Evolutionary conservation across 2,888 invertebrate species (phyloP).

Genomic region (Metopia argyrocephala): DNA sequence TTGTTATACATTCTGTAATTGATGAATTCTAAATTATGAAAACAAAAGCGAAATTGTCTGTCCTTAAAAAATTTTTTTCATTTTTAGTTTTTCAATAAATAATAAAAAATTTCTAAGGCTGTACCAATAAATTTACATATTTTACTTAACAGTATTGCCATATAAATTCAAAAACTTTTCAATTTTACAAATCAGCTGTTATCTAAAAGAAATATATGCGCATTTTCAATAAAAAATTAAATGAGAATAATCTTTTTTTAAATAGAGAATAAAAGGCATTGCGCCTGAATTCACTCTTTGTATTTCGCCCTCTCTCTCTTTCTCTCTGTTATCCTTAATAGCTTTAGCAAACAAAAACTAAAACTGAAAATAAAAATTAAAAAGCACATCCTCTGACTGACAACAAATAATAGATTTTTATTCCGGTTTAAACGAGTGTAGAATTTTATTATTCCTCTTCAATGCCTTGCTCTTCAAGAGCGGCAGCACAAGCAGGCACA

Average conservation of each 20-base stretch:
- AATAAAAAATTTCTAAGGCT: too few species aligned
- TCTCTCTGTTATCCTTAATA: neutral
- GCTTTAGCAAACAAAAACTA: neutral
- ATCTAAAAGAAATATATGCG: conserved; percentile 21
- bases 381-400: conserved; percentile 15
- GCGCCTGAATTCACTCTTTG: neutral
- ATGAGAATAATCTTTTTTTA: too few species aligned
- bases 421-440: conserved; percentile 62
- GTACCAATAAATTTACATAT: neutral
- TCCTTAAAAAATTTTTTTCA: too few species aligned
- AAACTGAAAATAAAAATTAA: conserved; percentile 14
- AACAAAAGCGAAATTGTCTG: neutral
- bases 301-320: neutral
- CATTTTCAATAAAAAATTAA: conserved; percentile 20
- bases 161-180: neutral
- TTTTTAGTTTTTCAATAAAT: too few species aligned
- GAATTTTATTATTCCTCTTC: conserved; percentile 66
- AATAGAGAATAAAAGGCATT: too few species aligned
- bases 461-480: conserved; percentile 59
- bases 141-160: conserved; percentile 32
- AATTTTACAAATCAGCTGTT: conserved; percentile 42
- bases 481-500: neutral
- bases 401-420: conserved; percentile 53
- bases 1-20: too few species aligned
- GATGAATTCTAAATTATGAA: too few species aligned